Evolutionary conservation across 2,888 invertebrate species (phyloP).

Genomic region (Sarcophaga variegata): DNA sequence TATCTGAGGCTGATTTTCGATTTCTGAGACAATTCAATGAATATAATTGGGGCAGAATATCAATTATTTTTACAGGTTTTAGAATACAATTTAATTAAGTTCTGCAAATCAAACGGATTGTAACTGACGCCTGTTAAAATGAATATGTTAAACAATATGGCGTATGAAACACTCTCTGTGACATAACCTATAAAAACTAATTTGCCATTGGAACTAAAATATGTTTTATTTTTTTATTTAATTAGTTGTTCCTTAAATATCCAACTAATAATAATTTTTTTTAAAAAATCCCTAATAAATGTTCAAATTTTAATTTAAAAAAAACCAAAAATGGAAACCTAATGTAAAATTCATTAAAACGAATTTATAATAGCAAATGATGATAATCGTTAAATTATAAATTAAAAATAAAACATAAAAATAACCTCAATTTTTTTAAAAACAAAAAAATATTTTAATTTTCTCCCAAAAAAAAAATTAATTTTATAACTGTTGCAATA

Average conservation of each 20-base stretch:
- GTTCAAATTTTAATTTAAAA: constrained; percentile 47
- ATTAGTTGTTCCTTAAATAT: not conserved
- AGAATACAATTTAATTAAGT: too few species aligned
- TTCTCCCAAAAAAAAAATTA: constrained; percentile 7
- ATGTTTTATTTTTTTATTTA: too few species aligned
- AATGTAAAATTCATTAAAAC: constrained; percentile 56
- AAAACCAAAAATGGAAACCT: constrained; percentile 26
- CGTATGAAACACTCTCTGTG: too few species aligned
- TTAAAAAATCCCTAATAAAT: constrained; percentile 31
- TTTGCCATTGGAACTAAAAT: too few species aligned
- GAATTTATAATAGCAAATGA: constrained; percentile 69
- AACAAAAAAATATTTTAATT: constrained; percentile 49
- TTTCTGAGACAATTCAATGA: too few species aligned
- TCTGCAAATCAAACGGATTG: too few species aligned
- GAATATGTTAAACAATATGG: too few species aligned
- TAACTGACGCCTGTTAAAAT: too few species aligned
- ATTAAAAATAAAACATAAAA: not conserved
- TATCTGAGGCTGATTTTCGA: too few species aligned
- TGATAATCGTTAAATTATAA: constrained; percentile 57
- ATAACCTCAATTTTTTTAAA: constrained; percentile 48
- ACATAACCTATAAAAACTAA: too few species aligned
- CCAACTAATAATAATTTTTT: not conserved
- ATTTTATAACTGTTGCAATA: constrained; percentile 37
- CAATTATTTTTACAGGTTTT: too few species aligned
- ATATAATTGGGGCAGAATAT: too few species aligned